Base-by-base conservation (phyloP, 2,113 vertebrate genomes). In the Podarcis muralis region DNA sequence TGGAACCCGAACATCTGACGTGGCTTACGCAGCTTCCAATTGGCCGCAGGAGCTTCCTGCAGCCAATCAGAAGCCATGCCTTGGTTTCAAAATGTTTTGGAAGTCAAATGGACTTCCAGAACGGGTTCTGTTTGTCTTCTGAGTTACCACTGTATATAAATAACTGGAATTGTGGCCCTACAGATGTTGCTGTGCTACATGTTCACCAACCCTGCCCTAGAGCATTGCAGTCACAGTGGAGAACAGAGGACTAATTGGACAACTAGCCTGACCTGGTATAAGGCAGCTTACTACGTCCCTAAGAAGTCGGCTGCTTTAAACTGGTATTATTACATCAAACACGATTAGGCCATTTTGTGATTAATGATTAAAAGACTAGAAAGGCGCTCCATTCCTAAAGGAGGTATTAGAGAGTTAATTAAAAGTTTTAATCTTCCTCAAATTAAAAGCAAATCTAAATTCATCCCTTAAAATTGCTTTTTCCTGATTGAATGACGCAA, bases 381-480 rank as follows among this genome's bases (percentile, higher is more conserved):
- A 8, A 40, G 87, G n/a, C 2, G 1, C 66, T 20, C 13, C 53
- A 78, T 68, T 23, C 65, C 87, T 6, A 79, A 35, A 82, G 85
- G 22, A 8, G 75, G 66, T 8, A 68, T 25, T 0, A 87, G 78
- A 59, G 20, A 86, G 88, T 87, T 90, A 91, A 93, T 94, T 88
- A 86, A 48, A 83, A 91, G 48, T 40, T 43, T 93, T 88, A 40
- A 91, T 90, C 89, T 77, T 71, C 0, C 15, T 86, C 5, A 89
- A 79, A 91, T 77, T 3, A 53, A 83, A 83, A 76, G 2, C 0
- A 11, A 75, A 87, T 91, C 87, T 8, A 32, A 65, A n/a, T 23
- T 81, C 40, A 80, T 35, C 84, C 71, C 88, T 40, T 86, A 90
- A 74, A 81, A 91, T 92, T 93, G 1, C 66, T 90, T 93, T 87